Conservation (phyloP, 2,888 invertebrate species). For the Arenicola marina region DNA sequence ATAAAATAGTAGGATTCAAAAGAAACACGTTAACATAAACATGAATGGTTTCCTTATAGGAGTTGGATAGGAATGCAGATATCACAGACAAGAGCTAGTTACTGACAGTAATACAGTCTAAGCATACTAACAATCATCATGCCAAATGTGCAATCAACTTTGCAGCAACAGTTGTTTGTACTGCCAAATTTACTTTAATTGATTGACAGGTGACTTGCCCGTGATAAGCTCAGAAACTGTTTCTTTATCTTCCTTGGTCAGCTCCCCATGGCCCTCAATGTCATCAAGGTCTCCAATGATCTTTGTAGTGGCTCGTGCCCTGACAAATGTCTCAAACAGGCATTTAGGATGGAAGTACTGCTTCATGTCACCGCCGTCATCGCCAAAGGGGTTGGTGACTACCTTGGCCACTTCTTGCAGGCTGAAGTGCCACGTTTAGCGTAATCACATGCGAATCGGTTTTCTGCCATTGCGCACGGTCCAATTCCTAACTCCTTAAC, state of each 20-base stretch:
- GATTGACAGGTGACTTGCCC: constrained; percentile 68
- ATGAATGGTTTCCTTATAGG: too few relatives aligned
- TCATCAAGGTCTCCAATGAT: constrained; percentile 80
- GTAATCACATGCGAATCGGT: constrained; percentile 70
- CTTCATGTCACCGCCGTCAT: constrained; percentile 78
- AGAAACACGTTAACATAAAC: too few relatives aligned
- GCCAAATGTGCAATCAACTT: too few relatives aligned
- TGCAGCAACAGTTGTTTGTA: too few relatives aligned
- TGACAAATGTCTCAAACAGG: constrained; percentile 77
- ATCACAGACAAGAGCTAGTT: too few relatives aligned
- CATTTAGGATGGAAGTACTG: constrained; percentile 80
- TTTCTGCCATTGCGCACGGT: constrained; percentile 61
- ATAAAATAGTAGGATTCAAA: too few relatives aligned
- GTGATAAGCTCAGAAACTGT: constrained; percentile 70
- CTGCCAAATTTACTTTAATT: too few relatives aligned
- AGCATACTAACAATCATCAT: too few relatives aligned
- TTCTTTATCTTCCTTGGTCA: constrained; percentile 73
- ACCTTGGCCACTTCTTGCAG: constrained; percentile 85
- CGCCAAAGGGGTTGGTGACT: constrained; percentile 76
- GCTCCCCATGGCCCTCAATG: constrained; percentile 75
- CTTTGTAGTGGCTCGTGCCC: constrained; percentile 80
- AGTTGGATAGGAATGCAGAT: too few relatives aligned
- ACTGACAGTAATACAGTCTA: too few relatives aligned
- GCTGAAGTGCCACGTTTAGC: constrained; percentile 82
- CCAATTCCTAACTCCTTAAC: too few relatives aligned